Conservation (phyloP, 2,888 invertebrate species). For the Drosophila acutilabella region DNA sequence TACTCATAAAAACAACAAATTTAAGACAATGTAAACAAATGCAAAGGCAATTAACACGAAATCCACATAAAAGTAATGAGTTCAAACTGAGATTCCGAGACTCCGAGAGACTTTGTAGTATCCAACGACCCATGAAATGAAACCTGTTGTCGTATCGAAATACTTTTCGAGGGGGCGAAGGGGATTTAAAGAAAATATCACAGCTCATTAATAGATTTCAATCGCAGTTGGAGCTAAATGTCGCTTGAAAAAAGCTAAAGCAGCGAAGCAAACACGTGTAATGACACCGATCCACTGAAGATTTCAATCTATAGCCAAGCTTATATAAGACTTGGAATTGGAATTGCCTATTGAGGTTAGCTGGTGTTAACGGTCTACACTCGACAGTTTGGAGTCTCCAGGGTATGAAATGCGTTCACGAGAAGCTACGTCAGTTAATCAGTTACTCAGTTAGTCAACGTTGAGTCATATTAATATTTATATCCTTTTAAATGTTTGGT, state of each 20-base stretch:
- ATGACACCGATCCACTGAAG: conserved; percentile 51
- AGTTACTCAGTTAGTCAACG: conserved; percentile 5
- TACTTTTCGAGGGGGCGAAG: background rate
- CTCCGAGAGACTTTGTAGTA: conserved; percentile 7
- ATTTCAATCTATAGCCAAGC: conserved; percentile 39
- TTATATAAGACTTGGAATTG: conserved; percentile 42
- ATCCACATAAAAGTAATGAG: conserved; percentile 77
- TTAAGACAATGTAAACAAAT: conserved; percentile 77
- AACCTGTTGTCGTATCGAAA: conserved; percentile 53
- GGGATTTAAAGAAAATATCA: conserved; percentile 50
- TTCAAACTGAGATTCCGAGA: conserved; percentile 42
- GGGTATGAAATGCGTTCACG: background rate
- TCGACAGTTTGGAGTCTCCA: background rate
- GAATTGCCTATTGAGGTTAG: conserved; percentile 45
- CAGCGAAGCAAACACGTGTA: conserved; percentile 52
- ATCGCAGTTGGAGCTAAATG: conserved; percentile 64
- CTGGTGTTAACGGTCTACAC: background rate
- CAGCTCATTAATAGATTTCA: conserved; percentile 76
- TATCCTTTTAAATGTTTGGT: conserved; percentile 40
- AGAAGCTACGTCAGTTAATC: conserved; percentile 24
- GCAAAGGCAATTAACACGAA: conserved; percentile 75
- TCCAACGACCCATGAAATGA: conserved; percentile 53
- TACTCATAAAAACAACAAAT: conserved; percentile 56
- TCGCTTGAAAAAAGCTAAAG: conserved; percentile 57
- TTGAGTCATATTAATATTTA: conserved; percentile 53